Evolutionary conservation across 2,888 invertebrate genomes (phyloP), one percentile per base, ranked within the genome.

Genomic region (Tipula confusa): DNA sequence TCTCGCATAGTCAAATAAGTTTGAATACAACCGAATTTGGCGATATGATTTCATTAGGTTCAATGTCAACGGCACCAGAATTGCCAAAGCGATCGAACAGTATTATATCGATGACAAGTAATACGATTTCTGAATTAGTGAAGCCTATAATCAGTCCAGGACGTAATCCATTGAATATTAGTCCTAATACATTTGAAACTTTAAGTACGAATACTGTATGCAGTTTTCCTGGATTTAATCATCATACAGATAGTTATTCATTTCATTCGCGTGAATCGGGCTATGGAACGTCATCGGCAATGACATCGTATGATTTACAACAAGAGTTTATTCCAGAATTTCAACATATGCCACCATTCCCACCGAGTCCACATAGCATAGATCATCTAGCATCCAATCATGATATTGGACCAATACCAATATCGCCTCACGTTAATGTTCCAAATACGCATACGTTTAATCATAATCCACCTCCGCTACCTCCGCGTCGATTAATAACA

Each of bases 351-450:
- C 9, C 64, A 24, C 24, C 64, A 64, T 64, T 64, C 64, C 64
- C 64, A 24, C 64, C 64, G 9, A 64, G 64, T 64, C 64, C 64
- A 64, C 64, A 64, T 64, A 64, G 64, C 24, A 64, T 11, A 64
- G 64, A 64, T 64, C n/a, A n/a, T n/a, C 2, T 64, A 64, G 11
- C 6, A 86, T 86, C 31, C 85, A 87, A 83, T 86, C 85, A 83
- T 86, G 86, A 83, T 87, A 85, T 83, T 83, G 84, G 84, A 28
- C 85, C 85, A 80, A 87, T 89, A 85, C 90, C 89, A 81, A 88
- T 89, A 84, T 89, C 90, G 33, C 90, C 90, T 18, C 90, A 90
- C 86, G 90, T 90, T 7, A 90, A 90, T 87, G 90, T 90, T 38
- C 89, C 89, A 84, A 87, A 88, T 82, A 87, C 87, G 83, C 87